Conservation (phyloP, 2,888 invertebrate species). For the Ichneumon xanthorius region DNA sequence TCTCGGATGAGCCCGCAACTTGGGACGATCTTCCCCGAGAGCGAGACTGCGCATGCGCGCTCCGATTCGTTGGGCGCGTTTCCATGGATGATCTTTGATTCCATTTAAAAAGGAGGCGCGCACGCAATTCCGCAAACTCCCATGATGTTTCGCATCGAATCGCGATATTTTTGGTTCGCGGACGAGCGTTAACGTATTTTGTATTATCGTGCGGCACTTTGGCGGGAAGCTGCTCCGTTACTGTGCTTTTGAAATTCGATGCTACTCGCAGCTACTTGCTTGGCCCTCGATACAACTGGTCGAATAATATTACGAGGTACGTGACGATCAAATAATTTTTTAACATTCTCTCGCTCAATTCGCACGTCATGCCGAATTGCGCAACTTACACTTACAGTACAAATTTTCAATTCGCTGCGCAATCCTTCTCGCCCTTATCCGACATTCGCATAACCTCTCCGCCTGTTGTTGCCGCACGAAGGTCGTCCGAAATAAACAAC, state of each 20-base stretch:
- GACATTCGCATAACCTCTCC: slow-evolving; percentile 11
- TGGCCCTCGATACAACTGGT: slow-evolving; percentile 7
- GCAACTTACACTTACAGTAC: neutral
- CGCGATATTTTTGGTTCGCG: neutral
- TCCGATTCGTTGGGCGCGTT: too few species aligned
- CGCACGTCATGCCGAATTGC: neutral
- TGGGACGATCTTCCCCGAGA: neutral
- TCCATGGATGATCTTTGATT: too few species aligned
- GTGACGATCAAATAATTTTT: neutral
- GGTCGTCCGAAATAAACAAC: slow-evolving; percentile 21
- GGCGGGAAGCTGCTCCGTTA: slow-evolving; percentile 61
- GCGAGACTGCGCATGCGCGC: too few species aligned
- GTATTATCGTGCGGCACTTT: slow-evolving; percentile 18
- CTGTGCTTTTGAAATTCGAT: slow-evolving; percentile 58
- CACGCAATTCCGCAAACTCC: too few species aligned
- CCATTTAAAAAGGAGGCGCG: too few species aligned
- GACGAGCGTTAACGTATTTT: slow-evolving; percentile 42
- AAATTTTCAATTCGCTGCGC: neutral
- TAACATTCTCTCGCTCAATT: neutral
- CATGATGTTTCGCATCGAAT: neutral
- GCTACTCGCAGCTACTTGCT: slow-evolving; percentile 26
- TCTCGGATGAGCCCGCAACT: slow-evolving; percentile 6
- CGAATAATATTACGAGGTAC: slow-evolving; percentile 44
- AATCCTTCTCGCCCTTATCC: neutral
- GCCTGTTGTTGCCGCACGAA: slow-evolving; percentile 39